Conservation (phyloP, 1,140 invertebrate genomes). For the Wasmannia auropunctata region DNA sequence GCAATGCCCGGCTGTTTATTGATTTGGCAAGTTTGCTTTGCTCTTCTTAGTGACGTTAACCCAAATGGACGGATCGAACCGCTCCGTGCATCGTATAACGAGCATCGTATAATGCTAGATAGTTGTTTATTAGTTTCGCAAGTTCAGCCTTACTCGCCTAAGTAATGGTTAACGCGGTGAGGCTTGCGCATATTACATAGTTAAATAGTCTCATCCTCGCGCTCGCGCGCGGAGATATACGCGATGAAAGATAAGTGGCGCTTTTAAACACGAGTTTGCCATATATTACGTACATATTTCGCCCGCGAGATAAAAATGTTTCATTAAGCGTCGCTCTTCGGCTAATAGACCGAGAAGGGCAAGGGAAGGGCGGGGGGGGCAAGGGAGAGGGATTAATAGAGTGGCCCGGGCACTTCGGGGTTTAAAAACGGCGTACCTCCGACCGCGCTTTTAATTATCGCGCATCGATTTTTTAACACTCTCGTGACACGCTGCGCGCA, state of each 20-base stretch:
- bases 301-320: not conserved
- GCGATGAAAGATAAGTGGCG: not conserved
- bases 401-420: not conserved
- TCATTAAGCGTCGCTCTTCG: slow-evolving; percentile 10
- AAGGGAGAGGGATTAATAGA: not conserved
- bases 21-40: slow-evolving; percentile 11
- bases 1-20: not conserved
- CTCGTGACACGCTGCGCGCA: not conserved
- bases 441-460: slow-evolving; percentile 37
- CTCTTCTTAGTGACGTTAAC: not conserved
- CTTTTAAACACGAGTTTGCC: not conserved
- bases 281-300: slow-evolving; percentile 5
- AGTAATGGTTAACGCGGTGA: slow-evolving; percentile 15
- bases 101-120: slow-evolving; percentile 1
- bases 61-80: not conserved
- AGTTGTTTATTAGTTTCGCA: slow-evolving; percentile 37
- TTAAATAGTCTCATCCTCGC: not conserved
- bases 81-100: not conserved
- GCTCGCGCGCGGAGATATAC: not conserved
- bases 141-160: slow-evolving; percentile 8
- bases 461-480: slow-evolving; percentile 40
- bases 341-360: not conserved
- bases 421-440: not conserved
- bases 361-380: too few relatives aligned
- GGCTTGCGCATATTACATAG: not conserved